Evolutionary conservation across 2,888 invertebrate species (phyloP), one percentile per base, ranked within the genome.

Genomic region (Drosophila aldrichi): DNA sequence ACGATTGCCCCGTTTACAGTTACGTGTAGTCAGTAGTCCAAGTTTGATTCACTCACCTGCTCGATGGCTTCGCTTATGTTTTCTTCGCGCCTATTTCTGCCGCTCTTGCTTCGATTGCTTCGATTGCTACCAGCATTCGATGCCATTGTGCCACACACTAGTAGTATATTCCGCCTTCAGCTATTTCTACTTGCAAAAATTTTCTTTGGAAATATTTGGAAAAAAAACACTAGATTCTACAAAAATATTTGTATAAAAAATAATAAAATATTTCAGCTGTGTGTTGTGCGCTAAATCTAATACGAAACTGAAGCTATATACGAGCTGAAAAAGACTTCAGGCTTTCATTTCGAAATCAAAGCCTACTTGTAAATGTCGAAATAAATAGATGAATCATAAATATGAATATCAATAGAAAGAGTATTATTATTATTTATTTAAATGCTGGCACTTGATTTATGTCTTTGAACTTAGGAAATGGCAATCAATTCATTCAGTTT

Each of bases 301-400:
- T 12, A 12, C 1, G 0, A 56, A 44, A 56, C 34, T 56, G 43
- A 44, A 8, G n/a, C 29, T 29, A 8, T 22, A 0, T 8, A 5
- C 4, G 7, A n/a, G 3, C 2, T 43, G 5, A 2, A 16, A 12
- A 0, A 10, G 5, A 3, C 0, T 5, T n/a, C 20, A 44, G 4
- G 20, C 6, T 1, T 6, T 7, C 2, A 3, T 43, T 12, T 22
- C 7, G 18, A 22, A 4, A 3, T 1, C 56, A 34, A 8, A n/a
- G 64, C 64, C 64, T 29, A 36, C 66, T 64, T 2, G n/a, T 12
- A 52, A 8, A 22, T 9, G 12, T 10, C 3, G 3, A 32, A 10
- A 32, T 3, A 32, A 1, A 32, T 32, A 32, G 0, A n/a, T 32
- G 32, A 32, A 40, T 16, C 8, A 43, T 22, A 16, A 44, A 44